These are phyloP conservation scores for Lamprotornis superbus DNA, from an alignment of 2,113 vertebrate species.

Conservation along the genomic window DNA sequence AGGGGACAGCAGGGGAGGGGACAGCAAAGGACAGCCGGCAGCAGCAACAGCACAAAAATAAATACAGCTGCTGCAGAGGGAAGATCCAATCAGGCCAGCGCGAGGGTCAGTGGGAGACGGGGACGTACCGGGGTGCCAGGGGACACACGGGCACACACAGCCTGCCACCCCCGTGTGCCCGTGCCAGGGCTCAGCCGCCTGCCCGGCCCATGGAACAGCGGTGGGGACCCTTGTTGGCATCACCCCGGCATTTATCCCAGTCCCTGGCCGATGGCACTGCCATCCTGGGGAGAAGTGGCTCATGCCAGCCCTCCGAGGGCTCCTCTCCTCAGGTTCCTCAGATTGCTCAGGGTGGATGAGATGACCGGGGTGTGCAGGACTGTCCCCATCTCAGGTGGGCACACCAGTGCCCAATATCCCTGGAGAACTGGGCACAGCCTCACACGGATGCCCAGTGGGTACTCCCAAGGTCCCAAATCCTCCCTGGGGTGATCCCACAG, in stretches of 20 bases:
- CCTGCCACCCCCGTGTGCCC: background rate
- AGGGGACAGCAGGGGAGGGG: background rate
- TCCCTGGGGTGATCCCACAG: background rate
- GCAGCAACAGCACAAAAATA: background rate
- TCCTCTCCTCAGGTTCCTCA: background rate
- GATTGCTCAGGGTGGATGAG: fast-evolving
- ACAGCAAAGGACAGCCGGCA: background rate
- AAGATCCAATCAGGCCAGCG: constrained; percentile 16
- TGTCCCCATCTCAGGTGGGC: fast-evolving
- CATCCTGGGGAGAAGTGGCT: background rate
- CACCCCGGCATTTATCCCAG: too few relatives aligned
- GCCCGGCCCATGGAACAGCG: fast-evolving
- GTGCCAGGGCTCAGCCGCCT: fast-evolving
- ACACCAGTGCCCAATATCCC: background rate
- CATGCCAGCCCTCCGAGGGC: background rate
- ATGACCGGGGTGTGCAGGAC: fast-evolving
- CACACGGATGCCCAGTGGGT: fast-evolving
- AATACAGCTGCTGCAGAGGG: background rate
- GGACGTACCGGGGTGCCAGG: fast-evolving
- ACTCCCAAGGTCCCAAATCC: fast-evolving
- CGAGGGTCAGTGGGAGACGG: background rate
- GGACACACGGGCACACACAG: background rate
- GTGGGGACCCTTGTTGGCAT: background rate
- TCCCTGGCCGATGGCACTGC: background rate
- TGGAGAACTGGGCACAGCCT: background rate